Conservation (phyloP, 2,888 invertebrate genomes). For the Drosophila ochracea region DNA sequence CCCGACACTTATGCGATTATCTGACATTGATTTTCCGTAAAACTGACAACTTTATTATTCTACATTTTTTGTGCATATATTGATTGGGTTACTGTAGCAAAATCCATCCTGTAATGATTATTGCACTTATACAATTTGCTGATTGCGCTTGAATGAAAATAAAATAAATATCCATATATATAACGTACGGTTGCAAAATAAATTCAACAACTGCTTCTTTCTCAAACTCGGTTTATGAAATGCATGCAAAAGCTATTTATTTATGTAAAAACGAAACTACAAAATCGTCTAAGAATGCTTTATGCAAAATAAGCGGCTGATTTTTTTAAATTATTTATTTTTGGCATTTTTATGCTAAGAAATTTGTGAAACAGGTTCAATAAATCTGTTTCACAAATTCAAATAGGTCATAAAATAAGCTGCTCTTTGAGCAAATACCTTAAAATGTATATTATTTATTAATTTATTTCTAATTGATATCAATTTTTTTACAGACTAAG, state of each 20-base stretch:
- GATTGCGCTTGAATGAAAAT: neutral
- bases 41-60: constrained; percentile 2
- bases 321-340: neutral
- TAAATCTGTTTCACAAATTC: neutral
- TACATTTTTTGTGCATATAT: neutral
- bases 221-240: neutral
- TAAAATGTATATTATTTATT: neutral
- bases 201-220: neutral
- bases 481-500: neutral
- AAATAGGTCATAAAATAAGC: neutral
- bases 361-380: neutral
- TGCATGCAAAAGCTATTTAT: constrained; percentile 12
- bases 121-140: neutral
- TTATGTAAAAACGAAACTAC: neutral
- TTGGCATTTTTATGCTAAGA: too few species aligned
- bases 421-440: neutral
- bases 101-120: neutral
- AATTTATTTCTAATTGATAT: neutral
- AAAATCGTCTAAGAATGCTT: neutral
- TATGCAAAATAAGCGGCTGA: neutral
- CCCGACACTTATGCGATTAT: constrained; percentile 42
- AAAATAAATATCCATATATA: neutral
- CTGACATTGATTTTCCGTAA: constrained; percentile 38
- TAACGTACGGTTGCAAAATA: neutral
- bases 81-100: neutral